Conservation (phyloP, 2,113 vertebrate species). For the Mastomys natalensis region DNA sequence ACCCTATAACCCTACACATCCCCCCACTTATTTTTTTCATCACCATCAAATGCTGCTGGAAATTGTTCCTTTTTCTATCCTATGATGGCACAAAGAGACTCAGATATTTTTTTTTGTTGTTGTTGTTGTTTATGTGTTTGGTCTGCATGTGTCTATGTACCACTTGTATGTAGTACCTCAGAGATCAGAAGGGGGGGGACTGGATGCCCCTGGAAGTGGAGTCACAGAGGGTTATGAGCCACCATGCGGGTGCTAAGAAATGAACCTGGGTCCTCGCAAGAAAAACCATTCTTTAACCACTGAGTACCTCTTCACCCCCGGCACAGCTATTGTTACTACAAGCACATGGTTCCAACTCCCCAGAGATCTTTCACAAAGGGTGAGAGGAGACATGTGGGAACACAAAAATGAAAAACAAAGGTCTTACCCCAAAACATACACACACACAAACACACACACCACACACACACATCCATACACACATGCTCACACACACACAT, state of each 20-base stretch:
- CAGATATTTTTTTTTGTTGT: background rate
- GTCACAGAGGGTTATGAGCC: background rate
- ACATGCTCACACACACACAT: no score
- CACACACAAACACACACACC: no score
- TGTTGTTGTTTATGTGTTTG: background rate
- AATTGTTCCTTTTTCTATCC: background rate
- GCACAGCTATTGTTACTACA: background rate
- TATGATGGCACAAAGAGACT: no score
- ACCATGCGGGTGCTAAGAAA: background rate
- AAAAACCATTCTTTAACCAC: background rate
- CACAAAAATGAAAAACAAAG: background rate
- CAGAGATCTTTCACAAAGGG: background rate
- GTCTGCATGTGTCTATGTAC: background rate
- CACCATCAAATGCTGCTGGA: background rate
- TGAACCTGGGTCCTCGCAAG: background rate
- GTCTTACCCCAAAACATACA: no score
- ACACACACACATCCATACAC: no score
- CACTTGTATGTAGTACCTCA: background rate
- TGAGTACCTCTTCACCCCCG: background rate
- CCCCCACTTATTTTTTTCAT: background rate
- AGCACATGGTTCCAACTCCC: background rate
- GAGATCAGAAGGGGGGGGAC: background rate
- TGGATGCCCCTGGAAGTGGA: background rate
- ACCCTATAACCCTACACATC: no score
- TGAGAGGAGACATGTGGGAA: background rate